Percentiles rank a stretch among this genome's conserved stretches.
These are phyloP conservation scores for Agrochola circellaris DNA, from an alignment of 2,888 invertebrate species.

Conservation along the genomic window DNA sequence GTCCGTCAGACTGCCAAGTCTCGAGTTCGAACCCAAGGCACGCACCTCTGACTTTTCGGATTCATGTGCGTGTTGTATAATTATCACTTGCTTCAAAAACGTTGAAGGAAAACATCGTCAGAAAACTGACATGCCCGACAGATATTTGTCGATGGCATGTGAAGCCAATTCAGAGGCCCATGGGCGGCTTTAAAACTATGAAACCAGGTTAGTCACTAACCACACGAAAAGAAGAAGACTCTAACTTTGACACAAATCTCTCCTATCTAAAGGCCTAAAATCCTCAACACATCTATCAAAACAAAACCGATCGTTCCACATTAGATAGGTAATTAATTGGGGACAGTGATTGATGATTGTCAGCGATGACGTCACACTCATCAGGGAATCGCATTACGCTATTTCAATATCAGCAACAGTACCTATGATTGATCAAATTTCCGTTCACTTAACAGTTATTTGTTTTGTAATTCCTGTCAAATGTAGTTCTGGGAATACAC, in stretches of 20 bases:
- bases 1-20: too few relatives aligned
- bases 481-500: slow-evolving; percentile 7
- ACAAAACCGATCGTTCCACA: slow-evolving; percentile 72
- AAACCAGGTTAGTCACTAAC: too few relatives aligned
- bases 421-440: slow-evolving; percentile 55
- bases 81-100: too few relatives aligned
- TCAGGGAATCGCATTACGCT: slow-evolving; percentile 73
- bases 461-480: slow-evolving; percentile 43
- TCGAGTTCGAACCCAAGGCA: too few relatives aligned
- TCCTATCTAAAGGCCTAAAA: neutral
- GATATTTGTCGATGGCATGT: too few relatives aligned
- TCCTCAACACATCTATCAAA: slow-evolving; percentile 53
- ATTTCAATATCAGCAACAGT: slow-evolving; percentile 57
- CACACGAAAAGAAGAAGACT: too few relatives aligned
- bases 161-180: too few relatives aligned
- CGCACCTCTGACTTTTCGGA: too few relatives aligned
- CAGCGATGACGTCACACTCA: slow-evolving; percentile 75
- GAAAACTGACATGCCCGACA: too few relatives aligned
- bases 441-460: slow-evolving; percentile 45
- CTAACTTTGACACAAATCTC: neutral
- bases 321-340: slow-evolving; percentile 81
- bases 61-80: too few relatives aligned
- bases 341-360: slow-evolving; percentile 77
- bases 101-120: too few relatives aligned
- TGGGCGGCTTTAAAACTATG: too few relatives aligned